Percentiles rank a stretch among this genome's conserved stretches.
These are phyloP conservation scores for Sisor rabdophorus DNA, from an alignment of 2,113 vertebrate genomes.

Conservation along the genomic window DNA sequence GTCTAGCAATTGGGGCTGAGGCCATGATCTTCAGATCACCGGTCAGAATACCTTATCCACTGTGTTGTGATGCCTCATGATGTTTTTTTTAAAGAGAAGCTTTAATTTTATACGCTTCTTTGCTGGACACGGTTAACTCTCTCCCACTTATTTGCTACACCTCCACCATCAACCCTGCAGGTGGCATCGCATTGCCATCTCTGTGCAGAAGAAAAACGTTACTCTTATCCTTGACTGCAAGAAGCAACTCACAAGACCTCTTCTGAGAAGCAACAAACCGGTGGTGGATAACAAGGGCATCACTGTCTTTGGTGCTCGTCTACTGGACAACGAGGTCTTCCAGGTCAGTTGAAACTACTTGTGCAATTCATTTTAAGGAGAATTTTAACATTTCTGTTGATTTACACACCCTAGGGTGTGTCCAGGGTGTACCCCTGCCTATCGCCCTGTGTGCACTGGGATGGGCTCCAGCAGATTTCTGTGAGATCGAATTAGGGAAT, in stretches of 20 bases:
- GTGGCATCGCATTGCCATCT: slow-evolving; percentile 86
- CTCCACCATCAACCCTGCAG: slow-evolving; percentile 57
- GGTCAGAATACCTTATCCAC: too few relatives aligned
- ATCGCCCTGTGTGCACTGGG: too few relatives aligned
- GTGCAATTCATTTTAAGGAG: neutral
- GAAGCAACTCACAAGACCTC: slow-evolving; percentile 75
- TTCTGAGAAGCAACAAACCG: slow-evolving; percentile 74
- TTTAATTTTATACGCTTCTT: too few relatives aligned
- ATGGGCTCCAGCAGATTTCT: too few relatives aligned
- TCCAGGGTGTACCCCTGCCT: neutral
- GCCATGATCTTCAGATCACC: too few relatives aligned
- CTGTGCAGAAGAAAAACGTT: slow-evolving; percentile 80
- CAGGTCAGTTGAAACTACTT: slow-evolving; percentile 68
- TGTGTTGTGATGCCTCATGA: too few relatives aligned
- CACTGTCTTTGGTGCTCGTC: slow-evolving; percentile 81
- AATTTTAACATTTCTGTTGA: neutral
- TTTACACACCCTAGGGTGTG: neutral
- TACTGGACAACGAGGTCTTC: slow-evolving; percentile 85
- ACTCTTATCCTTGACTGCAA: slow-evolving; percentile 86
- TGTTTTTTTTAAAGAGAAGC: too few relatives aligned
- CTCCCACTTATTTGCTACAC: slow-evolving; percentile 21
- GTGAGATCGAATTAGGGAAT: too few relatives aligned
- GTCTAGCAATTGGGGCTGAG: too few relatives aligned
- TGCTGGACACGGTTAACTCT: too few relatives aligned
- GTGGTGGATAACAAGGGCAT: slow-evolving; percentile 80